phyloP scores from a whole-genome alignment of 2,888 invertebrate genomes.

The Sturmia bella region DNA sequence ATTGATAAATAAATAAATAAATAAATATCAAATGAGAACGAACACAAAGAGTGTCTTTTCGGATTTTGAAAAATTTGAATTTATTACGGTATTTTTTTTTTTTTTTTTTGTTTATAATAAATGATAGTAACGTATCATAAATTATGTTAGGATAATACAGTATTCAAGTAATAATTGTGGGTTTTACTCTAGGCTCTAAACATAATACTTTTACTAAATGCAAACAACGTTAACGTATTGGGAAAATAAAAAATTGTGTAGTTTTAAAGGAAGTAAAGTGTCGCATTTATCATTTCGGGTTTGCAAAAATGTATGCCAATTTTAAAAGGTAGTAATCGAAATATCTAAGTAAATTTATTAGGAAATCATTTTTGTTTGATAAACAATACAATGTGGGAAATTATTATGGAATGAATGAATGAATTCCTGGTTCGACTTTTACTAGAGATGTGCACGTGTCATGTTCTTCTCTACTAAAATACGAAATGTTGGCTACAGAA shows the following conservation, averaged over 20 bases:
- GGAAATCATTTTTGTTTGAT: not conserved
- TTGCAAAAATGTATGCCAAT: slow-evolving; percentile 18
- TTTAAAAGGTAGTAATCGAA: not conserved
- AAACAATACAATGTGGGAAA: slow-evolving; percentile 26
- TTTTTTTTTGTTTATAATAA: too few relatives aligned
- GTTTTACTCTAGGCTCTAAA: slow-evolving; percentile 8
- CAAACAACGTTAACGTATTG: slow-evolving; percentile 8
- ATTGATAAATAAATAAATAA: slow-evolving; percentile 44
- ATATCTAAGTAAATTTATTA: slow-evolving; percentile 14
- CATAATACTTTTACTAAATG: slow-evolving; percentile 3
- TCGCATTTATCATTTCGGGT: slow-evolving; percentile 29
- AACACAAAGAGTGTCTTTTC: slow-evolving; percentile 17
- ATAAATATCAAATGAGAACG: not conserved
- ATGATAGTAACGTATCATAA: slow-evolving; percentile 43
- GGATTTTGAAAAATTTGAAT: slow-evolving; percentile 28
- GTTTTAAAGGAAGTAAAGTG: slow-evolving; percentile 32
- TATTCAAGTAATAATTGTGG: slow-evolving; percentile 41
- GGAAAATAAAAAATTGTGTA: slow-evolving; percentile 19
- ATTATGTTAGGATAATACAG: slow-evolving; percentile 16
- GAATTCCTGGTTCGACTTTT: too few relatives aligned
- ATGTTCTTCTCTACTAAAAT: too few relatives aligned
- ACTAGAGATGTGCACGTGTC: too few relatives aligned
- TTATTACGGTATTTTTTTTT: slow-evolving; percentile 34
- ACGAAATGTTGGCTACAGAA: too few relatives aligned
- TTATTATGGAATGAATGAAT: too few relatives aligned